Percentiles rank a stretch among this genome's conserved stretches.
These are phyloP conservation scores for Gonatopus flavifemur DNA, from an alignment of 1,140 invertebrate genomes.

Conservation along the genomic window DNA sequence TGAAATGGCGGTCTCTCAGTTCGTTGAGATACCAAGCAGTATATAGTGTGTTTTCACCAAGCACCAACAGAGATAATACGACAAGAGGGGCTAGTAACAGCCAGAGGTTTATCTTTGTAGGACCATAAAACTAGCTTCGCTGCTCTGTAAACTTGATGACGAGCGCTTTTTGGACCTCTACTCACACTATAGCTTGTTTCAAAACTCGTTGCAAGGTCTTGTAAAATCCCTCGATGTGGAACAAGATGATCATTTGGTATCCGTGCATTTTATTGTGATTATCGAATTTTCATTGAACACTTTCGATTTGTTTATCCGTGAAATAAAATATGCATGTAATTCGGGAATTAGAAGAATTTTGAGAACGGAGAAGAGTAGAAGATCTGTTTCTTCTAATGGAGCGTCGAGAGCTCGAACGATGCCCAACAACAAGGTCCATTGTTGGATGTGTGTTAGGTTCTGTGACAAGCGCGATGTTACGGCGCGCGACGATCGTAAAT, in stretches of 20 bases:
- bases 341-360: too few species aligned
- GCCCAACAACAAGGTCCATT: too few species aligned
- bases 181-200: conserved; percentile 23
- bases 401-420: too few species aligned
- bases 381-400: too few species aligned
- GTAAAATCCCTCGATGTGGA: too few species aligned
- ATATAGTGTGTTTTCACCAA: conserved; percentile 22
- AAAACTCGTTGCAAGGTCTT: conserved; percentile 15
- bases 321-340: too few species aligned
- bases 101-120: conserved; percentile 35
- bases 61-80: conserved; percentile 31
- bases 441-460: conserved; percentile 26
- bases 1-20: conserved; percentile 34
- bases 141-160: conserved; percentile 29
- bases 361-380: too few species aligned
- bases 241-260: too few species aligned
- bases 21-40: conserved; percentile 24
- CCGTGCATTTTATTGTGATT: too few species aligned
- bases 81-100: conserved; percentile 32
- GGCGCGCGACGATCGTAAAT: conserved; percentile 51
- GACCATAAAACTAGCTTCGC: conserved; percentile 36
- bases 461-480: conserved; percentile 36
- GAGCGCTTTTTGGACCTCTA: conserved; percentile 1
- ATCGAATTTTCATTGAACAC: too few species aligned
- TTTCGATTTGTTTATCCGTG: too few species aligned